Conservation (phyloP, 2,888 invertebrate genomes). For the Trissolcus brochymenae region DNA sequence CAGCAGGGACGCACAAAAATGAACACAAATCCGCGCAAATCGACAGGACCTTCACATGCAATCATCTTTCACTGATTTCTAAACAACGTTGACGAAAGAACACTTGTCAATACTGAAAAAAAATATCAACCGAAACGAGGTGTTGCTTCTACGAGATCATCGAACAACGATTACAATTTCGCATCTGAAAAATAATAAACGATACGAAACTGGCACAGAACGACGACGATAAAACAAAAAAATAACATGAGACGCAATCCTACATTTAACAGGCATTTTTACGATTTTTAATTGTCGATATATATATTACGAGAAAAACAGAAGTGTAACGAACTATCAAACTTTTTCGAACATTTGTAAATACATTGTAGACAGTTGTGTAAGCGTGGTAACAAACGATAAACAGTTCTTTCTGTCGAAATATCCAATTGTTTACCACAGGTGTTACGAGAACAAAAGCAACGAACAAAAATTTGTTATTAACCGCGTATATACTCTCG, state of each 20-base stretch:
- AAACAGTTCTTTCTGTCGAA: slow-evolving; percentile 28
- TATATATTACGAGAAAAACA: background rate
- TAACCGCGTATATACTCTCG: slow-evolving; percentile 41
- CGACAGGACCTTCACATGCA: slow-evolving; percentile 58
- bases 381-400: slow-evolving; percentile 21
- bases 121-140: slow-evolving; percentile 12
- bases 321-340: slow-evolving; percentile 7
- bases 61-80: slow-evolving; percentile 60
- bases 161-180: slow-evolving; percentile 42
- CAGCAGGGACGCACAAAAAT: slow-evolving; percentile 58
- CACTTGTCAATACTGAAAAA: slow-evolving; percentile 30
- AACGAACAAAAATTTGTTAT: slow-evolving; percentile 47
- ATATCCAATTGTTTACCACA: slow-evolving; percentile 47
- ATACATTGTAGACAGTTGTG: slow-evolving; percentile 25
- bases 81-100: slow-evolving; percentile 38
- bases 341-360: slow-evolving; percentile 35
- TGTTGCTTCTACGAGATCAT: slow-evolving; percentile 26
- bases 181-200: slow-evolving; percentile 15
- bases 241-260: slow-evolving; percentile 3
- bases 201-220: background rate
- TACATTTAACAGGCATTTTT: slow-evolving; percentile 37
- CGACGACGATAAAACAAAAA: slow-evolving; percentile 1
- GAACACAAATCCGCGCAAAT: slow-evolving; percentile 60
- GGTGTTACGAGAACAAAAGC: slow-evolving; percentile 45
- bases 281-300: slow-evolving; percentile 43